These are phyloP conservation scores for Gastrophysa polygoni DNA, from an alignment of 2,888 invertebrate genomes.

Conservation along the genomic window DNA sequence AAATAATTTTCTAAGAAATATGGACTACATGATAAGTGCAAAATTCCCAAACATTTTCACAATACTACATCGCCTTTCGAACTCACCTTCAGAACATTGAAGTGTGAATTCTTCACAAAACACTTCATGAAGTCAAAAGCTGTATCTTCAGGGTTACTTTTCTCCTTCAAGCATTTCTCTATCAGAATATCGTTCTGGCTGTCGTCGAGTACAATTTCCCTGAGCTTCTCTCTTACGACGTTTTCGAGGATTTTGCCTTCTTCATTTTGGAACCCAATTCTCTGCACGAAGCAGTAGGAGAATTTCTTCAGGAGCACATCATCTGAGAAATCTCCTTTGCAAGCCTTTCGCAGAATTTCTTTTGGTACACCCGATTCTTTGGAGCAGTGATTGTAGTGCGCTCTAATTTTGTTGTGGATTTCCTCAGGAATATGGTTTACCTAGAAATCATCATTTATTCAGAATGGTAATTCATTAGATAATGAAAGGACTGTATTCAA, in stretches of 20 bases:
- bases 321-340: slow-evolving; percentile 37
- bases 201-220: neutral
- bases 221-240: slow-evolving; percentile 35
- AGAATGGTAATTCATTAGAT: too few species aligned
- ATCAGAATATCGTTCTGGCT: neutral
- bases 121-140: slow-evolving; percentile 2
- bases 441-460: too few species aligned
- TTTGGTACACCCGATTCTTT: slow-evolving; percentile 33
- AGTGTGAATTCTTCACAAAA: neutral
- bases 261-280: slow-evolving; percentile 43
- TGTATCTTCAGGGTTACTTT: neutral
- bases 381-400: slow-evolving; percentile 38
- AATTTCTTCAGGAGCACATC: slow-evolving; percentile 43
- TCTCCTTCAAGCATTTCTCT: neutral
- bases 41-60: too few species aligned
- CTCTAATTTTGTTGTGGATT: slow-evolving; percentile 26
- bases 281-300: slow-evolving; percentile 42
- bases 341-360: slow-evolving; percentile 40
- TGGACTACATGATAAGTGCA: too few species aligned
- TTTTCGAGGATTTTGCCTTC: slow-evolving; percentile 41
- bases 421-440: too few species aligned
- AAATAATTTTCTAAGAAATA: too few species aligned
- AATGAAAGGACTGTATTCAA: too few species aligned
- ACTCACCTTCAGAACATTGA: neutral
- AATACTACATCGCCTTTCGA: neutral